Evolutionary conservation across 1,140 invertebrate genomes (phyloP), one percentile per base, ranked within the genome.

Genomic region (Linepithema humile): DNA sequence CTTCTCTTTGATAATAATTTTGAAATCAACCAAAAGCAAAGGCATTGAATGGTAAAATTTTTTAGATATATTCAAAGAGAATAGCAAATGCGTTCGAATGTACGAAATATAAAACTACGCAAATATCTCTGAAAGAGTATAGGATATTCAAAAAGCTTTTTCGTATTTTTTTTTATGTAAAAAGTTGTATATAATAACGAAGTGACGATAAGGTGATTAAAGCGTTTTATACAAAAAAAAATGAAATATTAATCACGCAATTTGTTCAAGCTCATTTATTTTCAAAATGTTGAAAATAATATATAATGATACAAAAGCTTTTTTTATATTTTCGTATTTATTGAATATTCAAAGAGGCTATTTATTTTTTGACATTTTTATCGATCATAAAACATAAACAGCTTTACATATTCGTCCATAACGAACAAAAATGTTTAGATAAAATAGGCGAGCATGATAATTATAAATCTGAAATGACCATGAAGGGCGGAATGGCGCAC

Each of bases 1-100:
- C 50, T 62, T 62, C 23, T 3, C 29, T 65, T 64, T 23, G 59
- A 38, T 20, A 12, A 45, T 77, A 12, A 77, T 38, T 65, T 65
- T 17, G 38, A 3, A 60, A 74, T 60, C 6, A 3, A n/a, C 2
- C 72, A 5, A 73, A 74, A 43, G 53, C 23, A 26, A 59, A 60
- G n/a, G 26, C 23, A n/a, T 73, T 10, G 17, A 29, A 12, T 29
- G 55, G 29, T 29, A 15, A 29, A 15, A 60, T n/a, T 74, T 60
- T 74, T 29, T 40, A 12, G 15, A 7, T 12, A n/a, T 4, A 15
- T 15, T 40, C 23, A 17, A 29, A 35, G 17, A 12, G 17, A 26
- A n/a, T 17, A 3, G n/a, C 15, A 48, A n/a, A n/a, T 7, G 26
- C 17, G 9, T 29, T 60, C 7, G 38, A n/a, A 74, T 15, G 0